Conservation (phyloP, 2,888 invertebrate genomes). For the Tenthredo distinguenda region DNA sequence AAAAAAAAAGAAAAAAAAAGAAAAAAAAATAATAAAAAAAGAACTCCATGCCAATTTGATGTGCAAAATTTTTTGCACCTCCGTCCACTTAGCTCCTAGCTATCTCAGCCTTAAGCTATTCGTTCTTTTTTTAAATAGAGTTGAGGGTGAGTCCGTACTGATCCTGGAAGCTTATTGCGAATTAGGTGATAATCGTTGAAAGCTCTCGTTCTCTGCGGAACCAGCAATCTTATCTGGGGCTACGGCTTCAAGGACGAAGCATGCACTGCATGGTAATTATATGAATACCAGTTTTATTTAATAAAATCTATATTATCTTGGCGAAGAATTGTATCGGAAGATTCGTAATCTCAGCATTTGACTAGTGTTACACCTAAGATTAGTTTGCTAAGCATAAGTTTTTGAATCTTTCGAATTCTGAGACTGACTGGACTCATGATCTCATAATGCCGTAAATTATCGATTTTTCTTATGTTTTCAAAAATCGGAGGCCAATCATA, state of each 20-base stretch:
- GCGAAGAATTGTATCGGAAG: background rate
- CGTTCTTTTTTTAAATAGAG: background rate
- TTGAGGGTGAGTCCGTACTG: background rate
- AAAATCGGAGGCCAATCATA: background rate
- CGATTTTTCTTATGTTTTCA: background rate
- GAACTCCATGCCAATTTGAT: conserved; percentile 67
- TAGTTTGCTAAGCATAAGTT: background rate
- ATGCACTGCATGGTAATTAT: conserved; percentile 1
- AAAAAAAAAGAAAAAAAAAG: conserved; percentile 61
- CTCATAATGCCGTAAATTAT: background rate
- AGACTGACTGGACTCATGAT: no score
- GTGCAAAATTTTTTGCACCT: background rate
- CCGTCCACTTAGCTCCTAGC: background rate
- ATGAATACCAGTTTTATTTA: background rate
- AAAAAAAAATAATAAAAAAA: conserved; percentile 65
- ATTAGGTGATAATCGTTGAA: background rate
- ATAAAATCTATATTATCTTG: background rate
- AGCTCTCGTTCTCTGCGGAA: background rate
- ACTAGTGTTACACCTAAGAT: background rate
- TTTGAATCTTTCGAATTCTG: background rate
- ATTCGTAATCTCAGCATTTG: background rate
- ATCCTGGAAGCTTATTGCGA: background rate
- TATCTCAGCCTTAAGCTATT: background rate
- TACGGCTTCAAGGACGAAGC: background rate
- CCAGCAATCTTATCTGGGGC: background rate